Evolutionary conservation across 2,888 invertebrate species (phyloP).

Genomic region (Dryococelus australis): DNA sequence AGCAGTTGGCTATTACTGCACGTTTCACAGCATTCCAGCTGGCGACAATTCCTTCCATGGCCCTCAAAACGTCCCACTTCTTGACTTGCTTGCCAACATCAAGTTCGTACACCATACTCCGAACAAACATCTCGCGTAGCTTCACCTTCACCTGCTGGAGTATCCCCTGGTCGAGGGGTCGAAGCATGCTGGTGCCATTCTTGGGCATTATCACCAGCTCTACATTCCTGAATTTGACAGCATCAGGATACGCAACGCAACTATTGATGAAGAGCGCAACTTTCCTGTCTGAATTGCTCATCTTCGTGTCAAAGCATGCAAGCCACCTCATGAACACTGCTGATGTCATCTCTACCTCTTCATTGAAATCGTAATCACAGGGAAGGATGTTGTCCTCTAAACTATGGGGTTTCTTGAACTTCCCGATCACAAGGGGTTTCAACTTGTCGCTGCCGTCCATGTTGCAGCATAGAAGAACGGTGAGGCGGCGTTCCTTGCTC

Average conservation of each 20-base stretch:
- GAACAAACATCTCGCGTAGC: conserved; percentile 32
- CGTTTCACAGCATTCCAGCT: neutral
- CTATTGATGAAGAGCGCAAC: conserved; percentile 27
- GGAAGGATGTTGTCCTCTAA: neutral
- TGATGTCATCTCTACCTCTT: conserved; percentile 33
- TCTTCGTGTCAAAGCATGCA: conserved; percentile 26
- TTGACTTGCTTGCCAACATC: neutral
- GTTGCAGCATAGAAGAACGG: conserved; percentile 24
- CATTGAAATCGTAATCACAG: neutral
- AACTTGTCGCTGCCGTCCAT: conserved; percentile 17
- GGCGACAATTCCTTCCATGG: neutral
- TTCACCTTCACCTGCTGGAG: conserved; percentile 27
- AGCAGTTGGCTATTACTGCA: neutral
- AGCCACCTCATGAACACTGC: conserved; percentile 32
- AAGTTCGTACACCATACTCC: neutral
- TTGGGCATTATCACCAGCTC: conserved; percentile 31
- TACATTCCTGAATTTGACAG: neutral
- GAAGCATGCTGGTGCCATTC: conserved; percentile 21
- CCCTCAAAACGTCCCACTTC: conserved; percentile 21
- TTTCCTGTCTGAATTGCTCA: conserved; percentile 5
- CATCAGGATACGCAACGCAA: conserved; percentile 17
- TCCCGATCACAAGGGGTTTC: conserved; percentile 12
- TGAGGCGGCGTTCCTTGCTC: conserved; percentile 4
- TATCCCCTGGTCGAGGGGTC: conserved; percentile 29
- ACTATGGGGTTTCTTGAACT: neutral